A percentile compares a stretch with the other conserved stretches of the same genome.
Evolutionary conservation across 2,113 vertebrate genomes (phyloP).

Genomic region (Colistium nudipinnis): DNA sequence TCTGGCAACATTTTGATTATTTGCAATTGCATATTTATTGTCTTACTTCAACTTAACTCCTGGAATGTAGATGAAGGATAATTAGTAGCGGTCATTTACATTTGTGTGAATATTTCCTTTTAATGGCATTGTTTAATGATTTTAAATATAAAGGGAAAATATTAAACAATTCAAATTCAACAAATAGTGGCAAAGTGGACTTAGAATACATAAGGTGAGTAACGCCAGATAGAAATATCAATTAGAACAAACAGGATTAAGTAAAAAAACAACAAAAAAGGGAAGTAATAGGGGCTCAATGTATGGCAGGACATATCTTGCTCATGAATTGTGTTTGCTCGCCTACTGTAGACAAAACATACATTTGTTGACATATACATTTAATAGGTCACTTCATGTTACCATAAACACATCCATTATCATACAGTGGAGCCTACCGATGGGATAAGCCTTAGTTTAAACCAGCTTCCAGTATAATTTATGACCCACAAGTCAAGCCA

Average conservation of each 20-base stretch:
- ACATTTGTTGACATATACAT: constrained; percentile 54
- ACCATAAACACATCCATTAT: constrained; percentile 55
- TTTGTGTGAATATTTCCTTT: not conserved
- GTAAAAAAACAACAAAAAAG: too few species aligned
- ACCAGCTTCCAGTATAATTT: constrained; percentile 78
- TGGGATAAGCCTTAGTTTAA: constrained; percentile 66
- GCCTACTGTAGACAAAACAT: constrained; percentile 16
- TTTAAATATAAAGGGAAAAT: not conserved
- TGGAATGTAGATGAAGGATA: not conserved
- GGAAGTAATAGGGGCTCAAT: not conserved
- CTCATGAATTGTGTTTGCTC: constrained; percentile 21
- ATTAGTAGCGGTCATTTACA: not conserved
- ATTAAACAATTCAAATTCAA: not conserved
- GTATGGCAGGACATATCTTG: not conserved
- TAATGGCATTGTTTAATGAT: not conserved
- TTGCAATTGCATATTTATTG: not conserved
- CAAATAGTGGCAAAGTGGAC: too few species aligned
- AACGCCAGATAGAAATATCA: not conserved
- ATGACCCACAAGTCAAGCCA: constrained; percentile 78
- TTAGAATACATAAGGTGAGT: not conserved
- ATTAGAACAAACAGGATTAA: not conserved
- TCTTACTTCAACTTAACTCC: not conserved
- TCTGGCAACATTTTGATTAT: not conserved
- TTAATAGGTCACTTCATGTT: constrained; percentile 59
- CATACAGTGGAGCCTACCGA: constrained; percentile 42